These are phyloP conservation scores for Eustalomyia histrio DNA, from an alignment of 2,888 invertebrate species.

Conservation along the genomic window DNA sequence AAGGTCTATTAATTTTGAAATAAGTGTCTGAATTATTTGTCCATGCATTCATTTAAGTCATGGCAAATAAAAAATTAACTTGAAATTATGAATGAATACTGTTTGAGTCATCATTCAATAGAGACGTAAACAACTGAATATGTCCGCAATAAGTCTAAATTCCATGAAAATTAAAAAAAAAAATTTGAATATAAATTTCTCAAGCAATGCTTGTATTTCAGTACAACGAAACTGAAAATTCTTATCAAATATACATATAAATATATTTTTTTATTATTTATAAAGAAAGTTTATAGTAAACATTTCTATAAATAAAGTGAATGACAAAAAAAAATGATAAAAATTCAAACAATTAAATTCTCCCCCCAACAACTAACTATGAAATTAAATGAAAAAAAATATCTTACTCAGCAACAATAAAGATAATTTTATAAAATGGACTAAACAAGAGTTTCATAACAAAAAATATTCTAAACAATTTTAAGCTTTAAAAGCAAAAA, in stretches of 20 bases:
- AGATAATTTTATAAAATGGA: neutral
- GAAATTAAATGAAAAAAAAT: constrained; percentile 9
- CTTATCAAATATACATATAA: constrained; percentile 5
- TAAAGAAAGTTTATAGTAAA: constrained; percentile 1
- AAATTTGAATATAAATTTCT: neutral
- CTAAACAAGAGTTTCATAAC: constrained; percentile 19
- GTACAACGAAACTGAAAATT: neutral
- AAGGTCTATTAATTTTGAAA: neutral
- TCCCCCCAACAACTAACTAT: neutral
- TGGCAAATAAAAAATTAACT: neutral
- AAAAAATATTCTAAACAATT: constrained; percentile 4
- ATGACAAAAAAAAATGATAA: constrained; percentile 23
- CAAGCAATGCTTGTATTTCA: no score
- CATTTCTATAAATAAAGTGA: constrained; percentile 1
- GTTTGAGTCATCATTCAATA: neutral
- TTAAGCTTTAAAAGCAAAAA: neutral
- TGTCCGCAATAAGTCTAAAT: neutral
- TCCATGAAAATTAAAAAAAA: neutral
- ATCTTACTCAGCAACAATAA: constrained; percentile 21
- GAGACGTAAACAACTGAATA: neutral
- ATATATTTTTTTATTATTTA: constrained; percentile 19
- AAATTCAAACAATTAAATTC: constrained; percentile 34
- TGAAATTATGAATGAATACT: neutral
- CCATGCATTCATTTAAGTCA: neutral
- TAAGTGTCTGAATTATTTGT: neutral